Evolutionary conservation across 1,140 invertebrate genomes (phyloP).

Genomic region (Sinonovacula constricta): DNA sequence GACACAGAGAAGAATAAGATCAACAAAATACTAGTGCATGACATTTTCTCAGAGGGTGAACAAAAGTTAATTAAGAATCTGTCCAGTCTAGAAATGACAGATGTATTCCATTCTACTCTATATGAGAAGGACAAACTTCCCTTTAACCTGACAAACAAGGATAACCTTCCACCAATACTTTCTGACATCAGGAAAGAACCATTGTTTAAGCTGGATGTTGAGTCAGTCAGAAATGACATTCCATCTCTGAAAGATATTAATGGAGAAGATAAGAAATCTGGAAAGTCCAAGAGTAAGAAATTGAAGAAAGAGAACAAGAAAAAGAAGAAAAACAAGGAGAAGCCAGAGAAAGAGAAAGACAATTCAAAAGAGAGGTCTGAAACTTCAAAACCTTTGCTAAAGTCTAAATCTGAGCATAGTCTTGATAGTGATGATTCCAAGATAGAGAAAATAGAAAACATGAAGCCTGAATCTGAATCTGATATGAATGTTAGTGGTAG

Average conservation of each 20-base stretch:
- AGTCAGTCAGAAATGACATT: conserved; percentile 45
- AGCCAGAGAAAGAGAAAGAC: conserved; percentile 9
- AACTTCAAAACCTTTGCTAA: conserved; percentile 7
- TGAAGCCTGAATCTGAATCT: conserved; percentile 29
- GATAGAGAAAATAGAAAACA: conserved; percentile 2
- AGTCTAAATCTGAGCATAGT: not conserved
- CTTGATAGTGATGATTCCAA: conserved; percentile 9
- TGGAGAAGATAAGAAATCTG: conserved; percentile 26
- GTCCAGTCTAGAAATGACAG: conserved; percentile 26
- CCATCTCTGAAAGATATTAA: conserved; percentile 34
- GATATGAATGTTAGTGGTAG: conserved; percentile 20
- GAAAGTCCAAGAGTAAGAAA: conserved; percentile 54
- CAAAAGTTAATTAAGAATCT: conserved; percentile 15
- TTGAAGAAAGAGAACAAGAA: conserved; percentile 57
- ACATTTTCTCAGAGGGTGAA: conserved; percentile 35
- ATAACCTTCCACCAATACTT: conserved; percentile 40
- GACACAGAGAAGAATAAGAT: conserved; percentile 23
- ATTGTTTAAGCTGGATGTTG: conserved; percentile 33
- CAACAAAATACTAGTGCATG: conserved; percentile 37
- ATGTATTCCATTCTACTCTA: conserved; percentile 28
- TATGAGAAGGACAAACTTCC: conserved; percentile 46
- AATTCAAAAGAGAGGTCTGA: not conserved
- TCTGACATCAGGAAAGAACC: conserved; percentile 46
- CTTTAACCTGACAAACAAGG: conserved; percentile 45
- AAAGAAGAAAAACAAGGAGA: conserved; percentile 53